Conservation (phyloP, 2,888 invertebrate genomes). For the Subacronicta megacephala region DNA sequence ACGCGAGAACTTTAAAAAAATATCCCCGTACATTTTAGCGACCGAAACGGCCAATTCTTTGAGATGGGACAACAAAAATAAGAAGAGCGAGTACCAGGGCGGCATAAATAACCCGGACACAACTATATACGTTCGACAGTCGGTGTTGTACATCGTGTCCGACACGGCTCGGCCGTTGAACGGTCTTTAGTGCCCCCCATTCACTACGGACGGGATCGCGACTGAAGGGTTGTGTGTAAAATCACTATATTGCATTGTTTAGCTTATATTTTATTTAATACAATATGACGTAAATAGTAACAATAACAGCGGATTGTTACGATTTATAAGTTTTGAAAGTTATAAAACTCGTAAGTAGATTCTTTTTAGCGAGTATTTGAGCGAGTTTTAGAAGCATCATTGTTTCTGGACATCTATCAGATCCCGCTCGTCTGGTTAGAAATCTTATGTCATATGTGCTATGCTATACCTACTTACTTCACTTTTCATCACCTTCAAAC, state of each 20-base stretch:
- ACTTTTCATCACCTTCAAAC: no score
- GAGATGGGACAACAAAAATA: slow-evolving; percentile 43
- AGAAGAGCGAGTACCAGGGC: slow-evolving; percentile 49
- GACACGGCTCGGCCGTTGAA: slow-evolving; percentile 71
- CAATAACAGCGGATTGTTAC: no score
- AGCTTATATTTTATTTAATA: not conserved
- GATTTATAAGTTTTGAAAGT: no score
- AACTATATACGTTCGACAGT: slow-evolving; percentile 62
- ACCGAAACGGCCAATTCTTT: slow-evolving; percentile 47
- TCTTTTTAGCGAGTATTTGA: no score
- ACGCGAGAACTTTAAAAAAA: slow-evolving; percentile 2
- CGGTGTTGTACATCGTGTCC: slow-evolving; percentile 76
- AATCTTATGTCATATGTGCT: no score
- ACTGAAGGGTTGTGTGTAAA: slow-evolving; percentile 50
- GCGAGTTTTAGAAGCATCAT: no score
- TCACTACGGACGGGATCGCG: slow-evolving; percentile 58
- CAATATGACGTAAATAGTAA: no score
- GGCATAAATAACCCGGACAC: slow-evolving; percentile 73
- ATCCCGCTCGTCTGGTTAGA: no score
- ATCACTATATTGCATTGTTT: not conserved
- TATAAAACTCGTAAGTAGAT: no score
- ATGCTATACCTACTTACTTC: no score
- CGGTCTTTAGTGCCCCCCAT: slow-evolving; percentile 76
- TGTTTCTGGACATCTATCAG: no score
- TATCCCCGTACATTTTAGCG: slow-evolving; percentile 32